Evolutionary conservation across 2,888 invertebrate species (phyloP), one percentile per base, ranked within the genome.

Genomic region (Drosophila meridiana): DNA sequence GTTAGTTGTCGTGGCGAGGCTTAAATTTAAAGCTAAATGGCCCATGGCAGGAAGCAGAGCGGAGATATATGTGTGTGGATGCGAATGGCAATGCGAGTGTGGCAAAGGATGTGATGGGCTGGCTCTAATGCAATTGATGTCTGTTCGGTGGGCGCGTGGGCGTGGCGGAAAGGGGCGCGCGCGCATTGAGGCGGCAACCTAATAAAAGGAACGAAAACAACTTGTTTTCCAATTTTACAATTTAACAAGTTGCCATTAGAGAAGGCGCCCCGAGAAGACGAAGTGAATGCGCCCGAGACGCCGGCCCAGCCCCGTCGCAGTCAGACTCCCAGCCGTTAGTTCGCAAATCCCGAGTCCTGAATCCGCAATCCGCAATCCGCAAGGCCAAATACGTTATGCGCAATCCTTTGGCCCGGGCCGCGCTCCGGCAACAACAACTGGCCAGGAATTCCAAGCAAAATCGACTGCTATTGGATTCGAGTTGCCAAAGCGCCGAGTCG

Each of bases 141-240:
- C 80, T 83, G 75, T n/a, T 68, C 60, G 26, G 30, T 48, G 59
- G 53, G 40, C 42, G 64, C n/a, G 72, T 26, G 48, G 76, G 61
- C 73, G 79, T 61, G 73, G 69, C 63, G 52, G 20, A 20, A 20
- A 6, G 47, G 70, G 57, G 65, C 36, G 71, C 72, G 72, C 67
- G 76, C 73, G 87, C 89, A 83, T 70, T 86, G 90, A 90, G 87
- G 90, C 87, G 87, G 87, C 87, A 87, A 87, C 81, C 86, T 86
- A 90, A 92, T 92, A 92, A 92, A 90, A 89, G 82, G 84, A 89
- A 89, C 89, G 87, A 88, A 90, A 91, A 92, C 91, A 92, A 92
- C 90, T 92, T 92, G 90, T 92, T 91, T 91, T 89, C 90, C 83
- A 91, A 91, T 93, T 92, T 92, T 89, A 89, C 92, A 92, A 92